phyloP scores from a whole-genome alignment of 2,888 invertebrate genomes.

The Scaptomyza flava region DNA sequence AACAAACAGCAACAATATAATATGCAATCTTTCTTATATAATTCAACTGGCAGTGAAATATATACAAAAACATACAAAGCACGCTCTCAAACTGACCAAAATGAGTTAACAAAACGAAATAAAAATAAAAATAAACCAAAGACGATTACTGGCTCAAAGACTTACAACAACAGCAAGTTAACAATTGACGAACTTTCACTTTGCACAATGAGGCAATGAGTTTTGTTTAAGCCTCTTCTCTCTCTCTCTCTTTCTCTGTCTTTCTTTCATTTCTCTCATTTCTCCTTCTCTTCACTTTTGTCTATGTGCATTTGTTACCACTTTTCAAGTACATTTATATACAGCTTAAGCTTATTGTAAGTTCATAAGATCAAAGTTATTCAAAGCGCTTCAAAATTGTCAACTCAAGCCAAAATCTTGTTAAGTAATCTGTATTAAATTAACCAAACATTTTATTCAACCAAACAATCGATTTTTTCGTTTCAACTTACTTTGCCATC shows the following conservation, averaged over 20 bases:
- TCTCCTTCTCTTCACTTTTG: background rate
- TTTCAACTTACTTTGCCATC: too few species aligned
- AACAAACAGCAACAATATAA: background rate
- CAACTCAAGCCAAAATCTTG: background rate
- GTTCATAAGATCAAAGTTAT: background rate
- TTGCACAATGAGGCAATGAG: conserved; percentile 51
- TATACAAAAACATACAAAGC: conserved; percentile 8
- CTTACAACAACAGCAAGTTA: conserved; percentile 6
- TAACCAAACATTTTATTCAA: too few species aligned
- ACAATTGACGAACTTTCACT: conserved; percentile 68
- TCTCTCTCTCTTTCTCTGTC: background rate
- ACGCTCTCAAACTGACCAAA: conserved; percentile 17
- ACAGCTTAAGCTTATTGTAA: background rate
- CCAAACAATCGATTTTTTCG: too few species aligned
- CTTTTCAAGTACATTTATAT: conserved; percentile 16
- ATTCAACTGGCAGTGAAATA: conserved; percentile 36
- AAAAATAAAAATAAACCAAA: conserved; percentile 1
- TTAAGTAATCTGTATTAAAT: too few species aligned
- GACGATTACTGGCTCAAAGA: conserved; percentile 14
- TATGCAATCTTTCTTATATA: conserved; percentile 13
- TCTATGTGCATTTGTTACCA: conserved; percentile 13
- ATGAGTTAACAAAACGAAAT: conserved; percentile 17
- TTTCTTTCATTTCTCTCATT: background rate
- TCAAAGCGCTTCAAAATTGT: background rate
- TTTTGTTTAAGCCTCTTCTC: conserved; percentile 3